Percentiles rank a stretch among this genome's conserved stretches.
These are phyloP conservation scores for Polypterus senegalus DNA, from an alignment of 2,113 vertebrate species.

Conservation along the genomic window DNA sequence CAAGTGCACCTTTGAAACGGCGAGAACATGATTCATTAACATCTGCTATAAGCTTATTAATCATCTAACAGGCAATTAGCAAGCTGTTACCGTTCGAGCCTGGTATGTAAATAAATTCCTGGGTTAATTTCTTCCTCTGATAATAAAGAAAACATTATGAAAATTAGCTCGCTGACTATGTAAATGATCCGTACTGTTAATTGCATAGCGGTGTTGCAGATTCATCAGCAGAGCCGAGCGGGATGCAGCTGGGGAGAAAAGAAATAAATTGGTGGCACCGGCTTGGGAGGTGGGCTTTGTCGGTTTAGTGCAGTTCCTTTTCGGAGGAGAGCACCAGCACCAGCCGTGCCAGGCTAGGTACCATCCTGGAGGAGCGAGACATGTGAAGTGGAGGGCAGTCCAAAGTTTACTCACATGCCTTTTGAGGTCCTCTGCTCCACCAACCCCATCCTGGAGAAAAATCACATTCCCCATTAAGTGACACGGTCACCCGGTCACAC, in stretches of 20 bases:
- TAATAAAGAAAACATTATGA: constrained; percentile 99
- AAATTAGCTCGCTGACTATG: constrained; percentile 96
- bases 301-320: too few relatives aligned
- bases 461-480: too few relatives aligned
- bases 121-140: constrained; percentile 99
- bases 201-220: constrained; percentile 62
- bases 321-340: too few relatives aligned
- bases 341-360: too few relatives aligned
- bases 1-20: constrained; percentile 94
- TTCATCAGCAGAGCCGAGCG: constrained; percentile 38
- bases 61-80: constrained; percentile 99
- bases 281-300: constrained; percentile 42
- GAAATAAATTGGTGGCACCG: constrained; percentile 49
- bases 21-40: constrained; percentile 90
- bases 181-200: constrained; percentile 96
- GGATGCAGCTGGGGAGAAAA: constrained; percentile 42
- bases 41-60: constrained; percentile 98
- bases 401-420: too few relatives aligned
- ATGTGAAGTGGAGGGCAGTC: too few relatives aligned
- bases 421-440: too few relatives aligned
- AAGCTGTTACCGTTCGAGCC: constrained; percentile 95
- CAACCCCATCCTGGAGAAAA: too few relatives aligned
- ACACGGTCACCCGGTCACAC: too few relatives aligned
- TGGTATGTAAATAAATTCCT: constrained; percentile 99
- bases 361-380: too few relatives aligned